Evolutionary conservation across 1,140 invertebrate genomes (phyloP), one percentile per base, ranked within the genome.

Genomic region (Thaumatotibia leucotreta): DNA sequence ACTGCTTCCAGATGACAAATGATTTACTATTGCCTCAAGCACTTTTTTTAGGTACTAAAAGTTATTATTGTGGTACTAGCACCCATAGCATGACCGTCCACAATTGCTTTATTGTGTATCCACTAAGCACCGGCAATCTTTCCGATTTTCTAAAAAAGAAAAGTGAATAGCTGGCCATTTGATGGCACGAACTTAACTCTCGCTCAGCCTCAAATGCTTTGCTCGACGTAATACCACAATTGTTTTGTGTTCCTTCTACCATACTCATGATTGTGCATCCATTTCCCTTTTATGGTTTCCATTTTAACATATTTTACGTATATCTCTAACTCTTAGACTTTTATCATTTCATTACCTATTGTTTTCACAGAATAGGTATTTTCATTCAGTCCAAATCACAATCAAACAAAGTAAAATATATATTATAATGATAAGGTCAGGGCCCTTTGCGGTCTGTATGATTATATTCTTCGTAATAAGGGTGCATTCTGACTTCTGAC

Each of bases 41-140:
- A 39, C 49, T 22, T 22, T 27, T 24, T 54, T 27, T 24, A 54
- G 20, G 14, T 27, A 54, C 10, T 24, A n/a, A 27, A 27, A 27
- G 52, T n/a, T 27, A 24, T 11, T 24, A 14, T 24, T n/a, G 10
- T 32, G 31, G 10, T 4, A 32, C n/a, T 52, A 24, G 10, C 20
- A 8, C 3, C 0, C 20, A 52, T 52, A 1, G 23, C 52, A 58
- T 58, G 52, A 58, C 14, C 24, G 27, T 14, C 52, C 50, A 4
- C 22, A 27, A 54, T 54, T 27, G 50, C 50, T 54, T 54, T 54
- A 58, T 58, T 58, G 52, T 58, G 23, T 58, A 27, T 58, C 39
- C 39, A 20, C 39, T 45, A 45, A 58, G 11, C 22, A 31, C 24
- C n/a, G 6, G 1, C 10, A 31, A 58, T 27, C 52, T 27, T 31